Evolutionary conservation across 1,140 invertebrate species (phyloP).

Genomic region (Lepidurus couesii): DNA sequence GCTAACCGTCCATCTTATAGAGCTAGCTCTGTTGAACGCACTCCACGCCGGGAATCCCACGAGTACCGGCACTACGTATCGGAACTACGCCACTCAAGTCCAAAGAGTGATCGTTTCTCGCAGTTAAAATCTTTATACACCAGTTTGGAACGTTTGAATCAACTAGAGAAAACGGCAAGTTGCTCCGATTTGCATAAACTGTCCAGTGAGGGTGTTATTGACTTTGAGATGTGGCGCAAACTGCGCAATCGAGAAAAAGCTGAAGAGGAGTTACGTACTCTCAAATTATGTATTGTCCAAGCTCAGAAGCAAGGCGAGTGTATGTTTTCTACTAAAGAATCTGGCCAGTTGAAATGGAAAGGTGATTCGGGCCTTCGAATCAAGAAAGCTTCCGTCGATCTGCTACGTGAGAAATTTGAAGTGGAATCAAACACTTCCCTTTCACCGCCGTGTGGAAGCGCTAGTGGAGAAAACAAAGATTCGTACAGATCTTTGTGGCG

Average conservation of each 20-base stretch:
- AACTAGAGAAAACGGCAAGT: constrained; percentile 73
- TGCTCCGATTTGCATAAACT: constrained; percentile 58
- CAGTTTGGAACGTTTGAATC: constrained; percentile 73
- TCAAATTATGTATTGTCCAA: constrained; percentile 69
- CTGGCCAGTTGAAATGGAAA: constrained; percentile 62
- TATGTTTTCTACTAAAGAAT: constrained; percentile 65
- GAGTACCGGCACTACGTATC: not conserved
- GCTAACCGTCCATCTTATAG: not conserved
- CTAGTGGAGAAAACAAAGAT: constrained; percentile 32
- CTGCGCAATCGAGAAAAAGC: constrained; percentile 69
- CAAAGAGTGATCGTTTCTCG: constrained; percentile 53
- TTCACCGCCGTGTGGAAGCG: not conserved
- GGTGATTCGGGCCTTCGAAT: constrained; percentile 69
- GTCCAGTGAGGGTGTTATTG: constrained; percentile 67
- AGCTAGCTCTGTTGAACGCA: not conserved
- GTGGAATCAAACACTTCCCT: not conserved
- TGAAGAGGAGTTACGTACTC: constrained; percentile 68
- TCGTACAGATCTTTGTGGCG: constrained; percentile 42
- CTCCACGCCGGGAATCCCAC: not conserved
- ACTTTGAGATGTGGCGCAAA: constrained; percentile 79
- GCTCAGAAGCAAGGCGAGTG: constrained; percentile 78
- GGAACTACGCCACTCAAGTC: constrained; percentile 5
- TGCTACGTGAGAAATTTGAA: constrained; percentile 52
- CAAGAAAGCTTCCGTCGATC: constrained; percentile 79
- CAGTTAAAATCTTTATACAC: constrained; percentile 80